These are phyloP conservation scores for Horisme vitalbata DNA, from an alignment of 2,888 invertebrate genomes.

Conservation along the genomic window DNA sequence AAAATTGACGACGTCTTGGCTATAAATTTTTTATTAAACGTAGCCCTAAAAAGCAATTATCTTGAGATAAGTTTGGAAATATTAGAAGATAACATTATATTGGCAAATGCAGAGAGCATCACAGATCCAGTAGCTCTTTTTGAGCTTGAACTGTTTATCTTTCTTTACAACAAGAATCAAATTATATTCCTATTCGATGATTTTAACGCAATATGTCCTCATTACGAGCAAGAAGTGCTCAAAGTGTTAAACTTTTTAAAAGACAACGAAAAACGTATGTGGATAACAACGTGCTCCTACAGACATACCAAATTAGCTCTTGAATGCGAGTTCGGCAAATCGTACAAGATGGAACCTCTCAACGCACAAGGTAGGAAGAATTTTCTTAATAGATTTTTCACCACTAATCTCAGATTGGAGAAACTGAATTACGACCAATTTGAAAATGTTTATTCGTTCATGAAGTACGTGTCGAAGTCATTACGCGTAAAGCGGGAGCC, in stretches of 20 bases:
- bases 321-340: slow-evolving; percentile 33
- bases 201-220: slow-evolving; percentile 43
- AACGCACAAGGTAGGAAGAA: slow-evolving; percentile 35
- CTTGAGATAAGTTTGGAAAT: slow-evolving; percentile 28
- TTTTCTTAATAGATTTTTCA: slow-evolving; percentile 42
- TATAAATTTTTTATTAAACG: slow-evolving; percentile 38
- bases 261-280: slow-evolving; percentile 38
- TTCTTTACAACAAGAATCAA: slow-evolving; percentile 39
- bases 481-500: slow-evolving; percentile 16
- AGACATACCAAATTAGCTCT: slow-evolving; percentile 31
- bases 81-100: slow-evolving; percentile 20
- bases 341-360: slow-evolving; percentile 38
- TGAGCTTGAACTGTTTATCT: slow-evolving; percentile 43
- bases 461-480: slow-evolving; percentile 34
- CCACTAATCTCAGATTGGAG: slow-evolving; percentile 43
- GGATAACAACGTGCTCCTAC: slow-evolving; percentile 45
- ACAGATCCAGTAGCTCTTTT: slow-evolving; percentile 30
- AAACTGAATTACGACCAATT: slow-evolving; percentile 44
- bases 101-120: slow-evolving; percentile 18
- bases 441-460: slow-evolving; percentile 38
- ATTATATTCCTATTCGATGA: slow-evolving; percentile 47
- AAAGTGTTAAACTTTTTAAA: slow-evolving; percentile 37
- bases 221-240: slow-evolving; percentile 41
- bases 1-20: slow-evolving; percentile 17
- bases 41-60: slow-evolving; percentile 37